Conservation (phyloP, 2,113 vertebrate genomes). For the Rhombomys opimus region DNA sequence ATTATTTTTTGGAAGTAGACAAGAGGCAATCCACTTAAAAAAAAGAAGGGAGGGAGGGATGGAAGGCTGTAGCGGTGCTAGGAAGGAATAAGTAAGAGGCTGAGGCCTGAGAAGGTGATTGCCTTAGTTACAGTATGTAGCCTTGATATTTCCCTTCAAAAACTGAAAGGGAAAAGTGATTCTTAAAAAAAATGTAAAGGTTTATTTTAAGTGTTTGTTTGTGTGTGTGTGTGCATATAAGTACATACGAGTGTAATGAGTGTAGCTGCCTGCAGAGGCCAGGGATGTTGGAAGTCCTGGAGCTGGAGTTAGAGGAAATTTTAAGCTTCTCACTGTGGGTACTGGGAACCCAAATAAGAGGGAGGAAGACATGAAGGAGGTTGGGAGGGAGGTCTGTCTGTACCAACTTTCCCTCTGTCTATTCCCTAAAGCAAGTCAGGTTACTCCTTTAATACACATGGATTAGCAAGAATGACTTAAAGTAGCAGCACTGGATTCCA, state of each 20-base stretch:
- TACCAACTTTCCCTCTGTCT: background rate
- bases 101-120: background rate
- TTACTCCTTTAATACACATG: background rate
- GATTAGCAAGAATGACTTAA: background rate
- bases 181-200: background rate
- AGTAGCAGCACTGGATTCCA: background rate
- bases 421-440: background rate
- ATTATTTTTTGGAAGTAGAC: slow-evolving; percentile 8
- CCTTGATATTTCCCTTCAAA: background rate
- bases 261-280: background rate
- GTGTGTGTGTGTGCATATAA: background rate
- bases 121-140: background rate
- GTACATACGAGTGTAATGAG: too few species aligned
- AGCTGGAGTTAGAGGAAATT: background rate
- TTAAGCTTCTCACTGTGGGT: too few species aligned
- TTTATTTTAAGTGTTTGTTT: background rate
- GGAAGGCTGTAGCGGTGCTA: background rate
- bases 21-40: background rate
- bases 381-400: background rate
- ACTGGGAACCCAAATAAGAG: background rate
- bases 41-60: background rate
- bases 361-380: background rate
- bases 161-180: background rate
- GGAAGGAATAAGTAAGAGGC: background rate
- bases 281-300: background rate